Evolutionary conservation across 1,140 invertebrate species (phyloP).

Genomic region (Mycetomoellerius zeteki): DNA sequence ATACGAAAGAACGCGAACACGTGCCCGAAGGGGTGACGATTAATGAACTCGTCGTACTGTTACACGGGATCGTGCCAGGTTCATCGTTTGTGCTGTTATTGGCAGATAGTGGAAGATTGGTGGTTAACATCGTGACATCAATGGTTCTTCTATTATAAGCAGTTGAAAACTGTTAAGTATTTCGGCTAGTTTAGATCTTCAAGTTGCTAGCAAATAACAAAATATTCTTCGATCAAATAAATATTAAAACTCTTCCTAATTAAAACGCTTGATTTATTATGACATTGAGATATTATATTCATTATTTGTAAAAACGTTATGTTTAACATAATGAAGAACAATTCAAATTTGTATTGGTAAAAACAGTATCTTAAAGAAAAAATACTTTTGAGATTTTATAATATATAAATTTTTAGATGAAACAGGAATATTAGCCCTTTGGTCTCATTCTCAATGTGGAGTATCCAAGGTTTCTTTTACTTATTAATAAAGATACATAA

Average conservation of each 20-base stretch:
- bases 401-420: too few relatives aligned
- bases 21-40: constrained; percentile 39
- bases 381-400: too few relatives aligned
- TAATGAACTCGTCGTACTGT: constrained; percentile 54
- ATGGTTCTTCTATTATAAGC: not conserved
- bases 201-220: not conserved
- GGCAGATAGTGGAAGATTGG: constrained; percentile 22
- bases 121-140: not conserved
- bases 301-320: too few relatives aligned
- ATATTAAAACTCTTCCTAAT: constrained; percentile 2
- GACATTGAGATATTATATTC: too few relatives aligned
- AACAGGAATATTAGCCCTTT: too few relatives aligned
- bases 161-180: not conserved
- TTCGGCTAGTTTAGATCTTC: not conserved
- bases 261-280: too few relatives aligned
- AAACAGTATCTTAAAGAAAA: too few relatives aligned
- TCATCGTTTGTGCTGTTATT: constrained; percentile 51
- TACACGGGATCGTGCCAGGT: constrained; percentile 23
- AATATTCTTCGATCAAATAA: not conserved
- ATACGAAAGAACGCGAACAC: constrained; percentile 56
- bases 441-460: too few relatives aligned
- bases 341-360: too few relatives aligned
- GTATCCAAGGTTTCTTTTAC: too few relatives aligned
- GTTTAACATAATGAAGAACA: too few relatives aligned
- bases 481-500: too few relatives aligned